Conservation (phyloP, 2,797 vertebrate genomes). For the Sebastes minor region DNA sequence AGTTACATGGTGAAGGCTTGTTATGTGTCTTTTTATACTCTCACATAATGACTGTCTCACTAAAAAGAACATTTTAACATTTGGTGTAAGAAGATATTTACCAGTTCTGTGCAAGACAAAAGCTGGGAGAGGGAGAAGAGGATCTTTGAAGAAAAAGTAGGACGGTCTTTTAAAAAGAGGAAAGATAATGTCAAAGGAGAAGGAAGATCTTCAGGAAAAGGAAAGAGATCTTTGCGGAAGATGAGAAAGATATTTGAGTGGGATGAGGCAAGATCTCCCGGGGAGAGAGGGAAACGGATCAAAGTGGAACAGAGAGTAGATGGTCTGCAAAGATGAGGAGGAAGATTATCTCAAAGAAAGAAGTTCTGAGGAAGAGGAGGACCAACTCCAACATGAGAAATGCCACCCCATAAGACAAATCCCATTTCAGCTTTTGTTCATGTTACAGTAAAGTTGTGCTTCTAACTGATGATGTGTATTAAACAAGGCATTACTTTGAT, state of each 20-base stretch:
- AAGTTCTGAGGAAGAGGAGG: background rate
- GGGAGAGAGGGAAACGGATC: background rate
- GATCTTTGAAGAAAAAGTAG: background rate
- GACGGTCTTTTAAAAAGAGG: background rate
- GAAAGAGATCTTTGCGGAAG: background rate
- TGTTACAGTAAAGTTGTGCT: background rate
- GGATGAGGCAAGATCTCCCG: background rate
- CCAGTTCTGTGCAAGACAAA: background rate
- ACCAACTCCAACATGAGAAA: background rate
- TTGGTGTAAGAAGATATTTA: background rate
- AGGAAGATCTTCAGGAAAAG: background rate
- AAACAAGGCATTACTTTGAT: slow-evolving; percentile 1
- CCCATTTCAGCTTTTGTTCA: background rate
- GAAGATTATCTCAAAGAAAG: slow-evolving; percentile 8
- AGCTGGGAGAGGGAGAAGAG: background rate
- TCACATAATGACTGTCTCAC: background rate
- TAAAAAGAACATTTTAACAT: background rate
- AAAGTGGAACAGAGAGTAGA: background rate
- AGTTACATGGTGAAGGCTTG: background rate
- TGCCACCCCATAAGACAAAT: background rate
- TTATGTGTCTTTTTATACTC: background rate
- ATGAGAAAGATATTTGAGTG: background rate
- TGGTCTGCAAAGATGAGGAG: slow-evolving; percentile 1
- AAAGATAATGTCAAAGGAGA: background rate
- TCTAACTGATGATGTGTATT: background rate